Evolutionary conservation across 2,113 vertebrate species (phyloP), one percentile per base, ranked within the genome.

Genomic region (Limanda limanda): DNA sequence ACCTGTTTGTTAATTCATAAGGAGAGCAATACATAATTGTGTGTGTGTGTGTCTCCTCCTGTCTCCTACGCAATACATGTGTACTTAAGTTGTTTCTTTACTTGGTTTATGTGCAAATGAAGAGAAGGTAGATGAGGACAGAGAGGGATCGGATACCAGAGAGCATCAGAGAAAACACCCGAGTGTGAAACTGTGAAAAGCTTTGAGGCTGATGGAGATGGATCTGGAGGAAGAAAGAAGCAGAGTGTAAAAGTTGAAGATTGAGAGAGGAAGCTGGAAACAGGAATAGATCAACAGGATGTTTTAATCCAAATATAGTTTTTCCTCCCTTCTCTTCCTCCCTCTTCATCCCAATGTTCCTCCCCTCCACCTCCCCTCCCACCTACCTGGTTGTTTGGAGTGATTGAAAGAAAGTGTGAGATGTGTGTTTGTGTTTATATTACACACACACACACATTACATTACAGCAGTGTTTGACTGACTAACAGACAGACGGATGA

Each of bases 231-330:
- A 74, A 72, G 66, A 80, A 75, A 76, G 71, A 78, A 72, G 67
- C 71, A 75, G 76, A 64, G 81, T 72, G 77, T 87, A 76, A 86
- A 84, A 86, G 83, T 84, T 86, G 67, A 86, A 86, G 84, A 88
- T 84, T 89, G 76, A 86, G 82, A 76, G 75, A 60, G n/a, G 70
- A 76, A 81, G 81, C 80, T 83, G 83, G 88, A 91, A 89, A 86
- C 89, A 86, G 81, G 84, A 89, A 89, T 91, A 90, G 86, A 90
- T 92, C 86, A 90, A 88, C 86, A 86, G 79, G 84, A 84, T 73
- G 84, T 92, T n/a, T n/a, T n/a, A n/a, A n/a, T n/a, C n/a, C 81
- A 82, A 91, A 91, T 89, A 91, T 90, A 90, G 83, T 85, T 81
- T 74, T 74, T 31, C 76, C 71, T 2, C 75, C 80, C 65, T 75